Conservation (phyloP, 2,888 invertebrate species). For the Alentia gelatinosa region DNA sequence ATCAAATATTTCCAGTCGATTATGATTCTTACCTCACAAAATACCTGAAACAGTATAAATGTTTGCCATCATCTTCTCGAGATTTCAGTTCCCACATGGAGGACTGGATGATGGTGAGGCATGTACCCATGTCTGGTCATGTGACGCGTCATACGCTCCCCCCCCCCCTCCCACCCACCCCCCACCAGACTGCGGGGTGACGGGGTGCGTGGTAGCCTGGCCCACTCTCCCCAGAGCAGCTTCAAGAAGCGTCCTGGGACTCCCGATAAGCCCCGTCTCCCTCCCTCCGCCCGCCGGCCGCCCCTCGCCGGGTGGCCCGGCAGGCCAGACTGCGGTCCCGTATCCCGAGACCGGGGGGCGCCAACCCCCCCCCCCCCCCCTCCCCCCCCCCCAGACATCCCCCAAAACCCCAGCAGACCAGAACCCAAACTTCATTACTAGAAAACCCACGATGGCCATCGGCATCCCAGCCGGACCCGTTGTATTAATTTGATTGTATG, state of each 20-base stretch:
- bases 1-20: no score
- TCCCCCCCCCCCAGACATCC: not conserved
- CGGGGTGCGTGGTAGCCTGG: not conserved
- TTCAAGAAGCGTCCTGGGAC: not conserved
- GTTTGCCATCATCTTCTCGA: no score
- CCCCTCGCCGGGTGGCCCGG: not conserved
- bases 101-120: no score
- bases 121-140: not conserved
- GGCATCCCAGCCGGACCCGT: not conserved
- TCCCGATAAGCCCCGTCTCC: not conserved
- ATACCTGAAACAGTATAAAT: no score
- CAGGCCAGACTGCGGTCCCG: not conserved
- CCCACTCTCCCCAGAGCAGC: not conserved
- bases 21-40: no score
- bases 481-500: conserved; percentile 52
- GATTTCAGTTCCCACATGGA: no score
- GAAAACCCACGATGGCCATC: conserved; percentile 10
- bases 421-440: conserved; percentile 35
- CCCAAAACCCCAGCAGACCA: not conserved
- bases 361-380: not conserved
- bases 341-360: not conserved
- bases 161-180: not conserved
- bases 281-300: not conserved
- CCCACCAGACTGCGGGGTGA: not conserved
- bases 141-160: not conserved